Conservation (phyloP, 1,140 invertebrate genomes). For the Brachionus calyciflorus region DNA sequence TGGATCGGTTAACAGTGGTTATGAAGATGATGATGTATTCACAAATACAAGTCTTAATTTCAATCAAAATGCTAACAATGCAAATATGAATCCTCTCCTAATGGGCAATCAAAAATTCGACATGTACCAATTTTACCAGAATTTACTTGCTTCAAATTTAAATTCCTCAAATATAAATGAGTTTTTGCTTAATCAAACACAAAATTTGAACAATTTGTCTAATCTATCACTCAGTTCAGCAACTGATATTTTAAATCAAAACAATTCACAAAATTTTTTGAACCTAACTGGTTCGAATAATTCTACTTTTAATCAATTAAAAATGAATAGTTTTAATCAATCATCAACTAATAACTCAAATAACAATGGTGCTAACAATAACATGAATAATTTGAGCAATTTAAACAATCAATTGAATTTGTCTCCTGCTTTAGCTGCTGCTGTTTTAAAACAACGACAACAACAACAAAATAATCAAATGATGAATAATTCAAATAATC, state of each 20-base stretch:
- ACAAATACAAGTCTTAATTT: conserved; percentile 5
- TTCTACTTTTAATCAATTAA: conserved; percentile 14
- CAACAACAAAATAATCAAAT: conserved; percentile 17
- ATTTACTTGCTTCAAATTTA: neutral
- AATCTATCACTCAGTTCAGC: conserved; percentile 6
- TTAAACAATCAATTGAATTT: neutral
- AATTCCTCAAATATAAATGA: neutral
- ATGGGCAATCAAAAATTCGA: conserved; percentile 3
- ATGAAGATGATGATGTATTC: conserved; percentile 26
- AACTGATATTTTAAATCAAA: conserved; percentile 2
- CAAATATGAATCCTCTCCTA: neutral
- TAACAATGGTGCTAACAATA: neutral
- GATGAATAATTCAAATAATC: neutral
- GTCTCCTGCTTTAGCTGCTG: conserved; percentile 1
- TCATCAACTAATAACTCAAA: neutral
- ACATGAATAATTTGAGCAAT: too few species aligned
- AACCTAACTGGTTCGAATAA: neutral
- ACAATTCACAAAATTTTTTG: conserved; percentile 34
- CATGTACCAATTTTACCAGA: conserved; percentile 31
- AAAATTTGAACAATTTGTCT: neutral
- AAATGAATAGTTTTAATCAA: conserved; percentile 18
- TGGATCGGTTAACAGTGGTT: conserved; percentile 6
- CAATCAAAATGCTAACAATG: neutral
- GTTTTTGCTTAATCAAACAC: neutral
- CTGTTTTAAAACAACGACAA: conserved; percentile 5